Percentiles rank a stretch among this genome's conserved stretches.
phyloP scores from a whole-genome alignment of 2,113 vertebrate species.

The Lycaon pictus region DNA sequence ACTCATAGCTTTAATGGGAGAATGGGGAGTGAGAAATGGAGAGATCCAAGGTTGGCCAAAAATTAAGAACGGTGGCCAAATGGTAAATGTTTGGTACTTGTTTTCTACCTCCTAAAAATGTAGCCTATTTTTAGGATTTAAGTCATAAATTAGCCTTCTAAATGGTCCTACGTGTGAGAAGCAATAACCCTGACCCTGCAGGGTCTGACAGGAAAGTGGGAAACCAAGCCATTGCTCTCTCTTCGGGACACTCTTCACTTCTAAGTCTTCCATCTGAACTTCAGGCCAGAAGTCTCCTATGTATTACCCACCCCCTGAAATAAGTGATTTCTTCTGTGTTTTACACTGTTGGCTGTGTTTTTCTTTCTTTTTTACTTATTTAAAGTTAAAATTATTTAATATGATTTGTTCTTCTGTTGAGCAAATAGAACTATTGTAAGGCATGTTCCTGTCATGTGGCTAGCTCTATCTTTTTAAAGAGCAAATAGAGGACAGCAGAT shows the following conservation, averaged over 20 bases:
- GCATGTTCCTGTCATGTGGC: background rate
- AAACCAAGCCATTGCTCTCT: constrained; percentile 55
- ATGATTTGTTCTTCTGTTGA: constrained; percentile 9
- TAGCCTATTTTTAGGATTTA: constrained; percentile 51
- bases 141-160: constrained; percentile 43
- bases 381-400: constrained; percentile 24
- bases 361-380: background rate
- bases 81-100: constrained; percentile 41
- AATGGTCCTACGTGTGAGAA: background rate
- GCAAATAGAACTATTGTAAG: constrained; percentile 25
- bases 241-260: constrained; percentile 21
- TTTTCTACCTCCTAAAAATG: constrained; percentile 71
- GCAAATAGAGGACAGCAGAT: constrained; percentile 40
- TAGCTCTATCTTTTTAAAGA: constrained; percentile 20
- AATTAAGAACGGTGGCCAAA: background rate
- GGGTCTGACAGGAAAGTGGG: constrained; percentile 51
- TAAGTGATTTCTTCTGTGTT: constrained; percentile 2
- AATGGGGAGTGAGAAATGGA: constrained; percentile 47
- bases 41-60: background rate
- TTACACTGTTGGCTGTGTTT: background rate
- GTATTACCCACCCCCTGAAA: background rate
- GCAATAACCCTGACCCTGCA: constrained; percentile 50
- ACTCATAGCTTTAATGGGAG: constrained; percentile 52
- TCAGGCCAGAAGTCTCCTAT: constrained; percentile 1
- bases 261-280: constrained; percentile 53